Conservation (phyloP, 2,113 vertebrate genomes). For the Corythornis vintsioides region DNA sequence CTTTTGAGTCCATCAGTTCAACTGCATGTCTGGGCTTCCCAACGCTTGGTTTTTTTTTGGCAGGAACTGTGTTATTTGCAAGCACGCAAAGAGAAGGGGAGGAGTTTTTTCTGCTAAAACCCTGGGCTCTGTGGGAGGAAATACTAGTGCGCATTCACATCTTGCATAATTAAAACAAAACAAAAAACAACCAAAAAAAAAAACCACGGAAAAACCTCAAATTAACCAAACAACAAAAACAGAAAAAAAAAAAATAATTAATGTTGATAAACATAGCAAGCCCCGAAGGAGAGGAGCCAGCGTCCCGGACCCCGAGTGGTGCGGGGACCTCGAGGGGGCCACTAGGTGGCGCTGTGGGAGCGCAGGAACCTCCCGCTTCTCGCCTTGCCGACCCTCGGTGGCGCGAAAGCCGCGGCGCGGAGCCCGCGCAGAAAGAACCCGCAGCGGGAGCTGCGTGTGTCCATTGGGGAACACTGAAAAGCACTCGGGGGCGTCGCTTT, state of each 20-base stretch:
- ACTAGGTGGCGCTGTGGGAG: slow-evolving; percentile 78
- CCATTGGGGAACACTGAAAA: rapidly evolving
- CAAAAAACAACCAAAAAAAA: no score
- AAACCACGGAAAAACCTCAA: no score
- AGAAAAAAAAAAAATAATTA: no score
- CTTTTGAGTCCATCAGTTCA: neutral
- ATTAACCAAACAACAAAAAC: no score
- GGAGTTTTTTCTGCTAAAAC: neutral
- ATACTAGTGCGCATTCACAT: neutral
- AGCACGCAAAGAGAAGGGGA: neutral
- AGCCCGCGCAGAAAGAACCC: neutral
- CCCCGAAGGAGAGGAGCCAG: rapidly evolving
- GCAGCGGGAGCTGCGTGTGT: rapidly evolving
- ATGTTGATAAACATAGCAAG: neutral
- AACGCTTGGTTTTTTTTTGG: neutral
- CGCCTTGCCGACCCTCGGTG: neutral
- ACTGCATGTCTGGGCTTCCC: rapidly evolving
- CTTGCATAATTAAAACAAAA: neutral
- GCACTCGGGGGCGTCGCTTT: neutral
- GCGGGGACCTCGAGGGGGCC: neutral
- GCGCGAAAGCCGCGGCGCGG: neutral
- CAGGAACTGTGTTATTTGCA: neutral
- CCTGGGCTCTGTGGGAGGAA: neutral
- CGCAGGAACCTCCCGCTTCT: slow-evolving; percentile 19
- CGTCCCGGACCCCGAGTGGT: neutral